These are phyloP conservation scores for Copsychus sechellarum DNA, from an alignment of 2,113 vertebrate genomes.

Conservation along the genomic window DNA sequence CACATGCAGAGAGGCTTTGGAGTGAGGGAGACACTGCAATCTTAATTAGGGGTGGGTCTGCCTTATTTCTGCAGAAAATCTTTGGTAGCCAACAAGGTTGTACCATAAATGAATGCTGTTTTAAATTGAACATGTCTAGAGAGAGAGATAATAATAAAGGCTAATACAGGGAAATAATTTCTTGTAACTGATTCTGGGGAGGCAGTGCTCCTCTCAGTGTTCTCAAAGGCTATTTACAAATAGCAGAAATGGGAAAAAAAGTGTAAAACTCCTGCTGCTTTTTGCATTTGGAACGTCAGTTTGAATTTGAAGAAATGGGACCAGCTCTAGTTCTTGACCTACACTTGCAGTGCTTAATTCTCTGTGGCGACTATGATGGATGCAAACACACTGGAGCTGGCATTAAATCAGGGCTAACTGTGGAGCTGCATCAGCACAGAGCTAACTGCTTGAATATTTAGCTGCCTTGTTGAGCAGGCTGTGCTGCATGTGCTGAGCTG, in stretches of 20 bases:
- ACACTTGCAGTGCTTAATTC: constrained; percentile 26
- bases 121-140: background rate
- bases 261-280: background rate
- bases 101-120: background rate
- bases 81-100: background rate
- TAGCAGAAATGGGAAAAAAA: background rate
- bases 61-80: background rate
- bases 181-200: background rate
- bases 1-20: background rate
- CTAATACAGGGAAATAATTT: background rate
- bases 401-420: background rate
- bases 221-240: constrained; percentile 4
- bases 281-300: background rate
- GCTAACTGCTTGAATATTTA: constrained; percentile 35
- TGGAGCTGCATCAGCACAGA: constrained; percentile 23
- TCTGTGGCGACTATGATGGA: background rate
- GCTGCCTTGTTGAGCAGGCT: background rate
- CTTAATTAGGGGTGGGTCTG: background rate
- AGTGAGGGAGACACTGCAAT: background rate
- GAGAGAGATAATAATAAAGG: background rate
- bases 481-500: background rate
- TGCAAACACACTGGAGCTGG: background rate
- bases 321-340: constrained; percentile 16
- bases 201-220: background rate
- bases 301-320: background rate